Base-by-base conservation (phyloP, 37 sponge, comb jelly and placozoan genomes). In the Ephydatia muelleri region DNA sequence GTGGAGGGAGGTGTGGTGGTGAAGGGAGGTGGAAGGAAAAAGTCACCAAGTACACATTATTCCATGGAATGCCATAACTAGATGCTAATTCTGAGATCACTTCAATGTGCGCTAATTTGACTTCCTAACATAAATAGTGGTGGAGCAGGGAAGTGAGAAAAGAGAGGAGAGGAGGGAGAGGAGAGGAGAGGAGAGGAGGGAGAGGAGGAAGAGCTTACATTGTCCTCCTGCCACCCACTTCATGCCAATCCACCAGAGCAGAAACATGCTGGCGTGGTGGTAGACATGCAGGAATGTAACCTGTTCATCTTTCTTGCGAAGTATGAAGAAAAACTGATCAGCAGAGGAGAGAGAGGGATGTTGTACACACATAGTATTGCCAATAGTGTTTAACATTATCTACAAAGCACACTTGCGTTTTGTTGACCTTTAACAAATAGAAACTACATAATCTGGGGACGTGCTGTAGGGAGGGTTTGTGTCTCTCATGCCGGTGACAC, bases 161-260 rank as follows among this genome's bases (percentile, higher is more conserved):
- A 37, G 72, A 69, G 47, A 3, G 43, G 39, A 47, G 68, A 34
- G 65, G 27, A 39, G 65, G 37, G 49, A 30, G 67, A 64, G 67
- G 22, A 30, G 67, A 65, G 72, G 73, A 43, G 67, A 6, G 66
- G 65, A 5, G 65, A 36, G 67, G 80, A 57, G 33, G 27, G 66
- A 5, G 80, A 57, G 80, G 36, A 5, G 2, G 77, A 37, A 22
- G 2, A 39, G 77, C 94, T 88, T 43, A 94, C 94, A 94, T 70
- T 90, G 94, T 82, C 94, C 94, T 33, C 94, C 97, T 33, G 97
- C 97, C n/a, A 93, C 97, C 97, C 97, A 97, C 77, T 93, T 94
- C 85, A 93, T 85, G 4, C 97, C 97, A 69, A 97, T 97, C 94
- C 94, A 97, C 97, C 97, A 97, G 39, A 97, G 88, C 70, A 88